Evolutionary conservation across 2,797 vertebrate species (phyloP).

Genomic region (Martes flavigula): DNA sequence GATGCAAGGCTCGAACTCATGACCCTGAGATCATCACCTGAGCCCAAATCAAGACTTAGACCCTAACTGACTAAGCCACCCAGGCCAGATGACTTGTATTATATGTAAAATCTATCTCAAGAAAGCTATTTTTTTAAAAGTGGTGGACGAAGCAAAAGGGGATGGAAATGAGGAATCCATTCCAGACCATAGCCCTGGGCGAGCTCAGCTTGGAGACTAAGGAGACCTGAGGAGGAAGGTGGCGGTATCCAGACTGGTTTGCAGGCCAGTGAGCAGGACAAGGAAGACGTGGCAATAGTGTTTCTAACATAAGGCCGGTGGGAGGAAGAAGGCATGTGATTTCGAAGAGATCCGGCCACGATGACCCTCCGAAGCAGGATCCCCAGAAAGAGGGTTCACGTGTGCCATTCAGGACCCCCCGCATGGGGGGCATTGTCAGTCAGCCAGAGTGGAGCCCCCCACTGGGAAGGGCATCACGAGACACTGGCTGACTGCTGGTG

Average conservation of each 20-base stretch:
- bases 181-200: fast-evolving
- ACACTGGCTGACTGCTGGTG: not conserved
- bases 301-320: not conserved
- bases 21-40: not conserved
- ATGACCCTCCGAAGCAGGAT: not conserved
- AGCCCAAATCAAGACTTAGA: not conserved
- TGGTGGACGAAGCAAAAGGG: not conserved
- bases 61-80: not conserved
- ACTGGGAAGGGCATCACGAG: not conserved
- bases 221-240: not conserved
- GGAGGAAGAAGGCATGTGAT: not conserved
- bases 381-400: not conserved
- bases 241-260: not conserved
- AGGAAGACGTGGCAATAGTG: not conserved
- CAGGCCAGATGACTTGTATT: not conserved
- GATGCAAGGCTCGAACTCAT: not conserved
- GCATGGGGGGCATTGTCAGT: not conserved
- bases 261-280: not conserved
- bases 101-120: not conserved
- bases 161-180: not conserved
- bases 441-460: not conserved
- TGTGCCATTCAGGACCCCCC: not conserved
- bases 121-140: not conserved
- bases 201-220: not conserved
- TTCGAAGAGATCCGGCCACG: not conserved